Base-by-base conservation (phyloP, 2,797 vertebrate species). In the Anguilla megastoma region DNA sequence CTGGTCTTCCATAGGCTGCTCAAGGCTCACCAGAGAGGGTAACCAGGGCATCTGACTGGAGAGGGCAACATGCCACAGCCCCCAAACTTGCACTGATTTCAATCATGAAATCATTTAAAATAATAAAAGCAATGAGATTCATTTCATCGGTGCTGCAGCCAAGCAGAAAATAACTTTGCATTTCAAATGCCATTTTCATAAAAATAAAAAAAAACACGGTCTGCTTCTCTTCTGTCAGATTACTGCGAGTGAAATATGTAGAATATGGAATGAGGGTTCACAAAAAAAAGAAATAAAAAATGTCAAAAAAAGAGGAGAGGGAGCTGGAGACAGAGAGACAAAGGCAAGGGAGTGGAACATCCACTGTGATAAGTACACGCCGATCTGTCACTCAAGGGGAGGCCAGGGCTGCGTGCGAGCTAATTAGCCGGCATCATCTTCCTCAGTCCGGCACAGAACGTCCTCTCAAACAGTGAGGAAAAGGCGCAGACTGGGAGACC, bases 371-470 rank as follows among this genome's bases (percentile, higher is more conserved):
- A 90, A 91, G 91, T 88, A 89, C 91, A 91, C 90, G 90, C 87
- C 93, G 91, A 90, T 90, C 90, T 91, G 90, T 89, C 92, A 93
- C 91, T 94, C 93, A 91, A 91, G 84, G n/a, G 82, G 87, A 85
- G 71, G 88, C 88, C 48, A 90, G 90, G 50, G 87, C 69, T 86
- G 87, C 91, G 87, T 86, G 90, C 58, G 66, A 84, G 92, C 91
- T 95, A 96, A 96, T 96, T 95, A 94, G 91, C 91, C 91, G 87
- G 88, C 89, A 93, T 95, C 94, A 94, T 94, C 91, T 92, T 91
- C 91, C 85, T 88, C 88, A 90, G 90, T 66, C 93, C 92, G 94
- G 92, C 92, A 93, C 92, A 92, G 89, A 92, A 91, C 91, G 82
- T 85, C 90, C 93, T 92, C 94, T 93, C 93, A 93, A 93, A 93